Base-by-base conservation (phyloP, 2,113 vertebrate genomes). In the Thinocorus orbignyianus region DNA sequence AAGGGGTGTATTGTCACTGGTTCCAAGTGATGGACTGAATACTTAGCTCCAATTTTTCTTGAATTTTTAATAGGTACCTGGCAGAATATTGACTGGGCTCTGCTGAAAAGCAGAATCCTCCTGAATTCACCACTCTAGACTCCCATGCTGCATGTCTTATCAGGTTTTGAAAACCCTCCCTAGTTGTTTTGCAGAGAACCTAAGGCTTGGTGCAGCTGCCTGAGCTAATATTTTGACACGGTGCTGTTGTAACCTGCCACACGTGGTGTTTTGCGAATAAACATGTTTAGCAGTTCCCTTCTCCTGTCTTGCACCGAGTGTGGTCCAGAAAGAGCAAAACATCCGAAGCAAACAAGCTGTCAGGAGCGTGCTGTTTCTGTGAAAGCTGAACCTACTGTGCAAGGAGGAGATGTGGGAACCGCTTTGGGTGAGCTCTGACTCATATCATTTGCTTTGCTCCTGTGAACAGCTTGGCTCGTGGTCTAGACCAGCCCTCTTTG, bases 261-360 rank as follows among this genome's bases (percentile, higher is more conserved):
- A 15, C 1, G 1, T 0, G 1, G 39, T 0, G 1, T 55, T 54
- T 54, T 73, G 73, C 39, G 66, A 31, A 55, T 10, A 48, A 49
- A 26, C 35, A 12, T 1, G 0, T 35, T 83, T 28, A 83, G 83
- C 66, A 46, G 37, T 20, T 69, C 49, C 37, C 30, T 57, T 41
- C 78, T 62, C 52, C 61, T 37, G 15, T 35, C 69, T 37, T 68
- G 33, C 24, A 8, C 35, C 1, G 5, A 61, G 46, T 41, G 35
- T 17, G 19, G 46, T 37, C 66, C 48, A 41, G 66, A 64, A 31
- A 37, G 61, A 74, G 49, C 42, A 17, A 69, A 82, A 39, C 18
- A 61, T 23, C 26, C 13, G 3, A 39, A 88, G 72, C 42, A 52
- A 48, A 35, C n/a, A 20, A 13, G 17, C 61, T 73, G 58, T 26